These are phyloP conservation scores for Chiroxiphia lanceolata DNA, from an alignment of 2,797 vertebrate species.

Conservation along the genomic window DNA sequence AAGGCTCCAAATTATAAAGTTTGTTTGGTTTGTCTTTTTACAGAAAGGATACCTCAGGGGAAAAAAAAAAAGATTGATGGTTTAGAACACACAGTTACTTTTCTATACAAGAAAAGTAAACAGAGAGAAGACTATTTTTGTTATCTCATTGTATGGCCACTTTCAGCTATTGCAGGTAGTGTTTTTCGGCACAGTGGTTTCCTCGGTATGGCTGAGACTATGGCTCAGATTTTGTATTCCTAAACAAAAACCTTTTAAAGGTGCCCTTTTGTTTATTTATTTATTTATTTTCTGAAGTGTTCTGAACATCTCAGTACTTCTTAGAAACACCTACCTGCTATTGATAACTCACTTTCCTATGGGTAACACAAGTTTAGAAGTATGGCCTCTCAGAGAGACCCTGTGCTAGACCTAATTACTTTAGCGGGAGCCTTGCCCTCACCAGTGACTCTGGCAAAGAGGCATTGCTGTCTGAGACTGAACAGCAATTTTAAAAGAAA, in stretches of 20 bases:
- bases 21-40: not conserved
- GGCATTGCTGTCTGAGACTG: not conserved
- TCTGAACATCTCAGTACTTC: not conserved
- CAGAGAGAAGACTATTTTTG: not conserved
- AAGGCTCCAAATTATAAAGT: not conserved
- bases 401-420: not conserved
- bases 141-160: not conserved
- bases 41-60: not conserved
- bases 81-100: not conserved
- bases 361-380: not conserved
- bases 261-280: not conserved
- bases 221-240: not conserved
- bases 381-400: not conserved
- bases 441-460: not conserved
- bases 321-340: not conserved
- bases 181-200: not conserved
- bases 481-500: slow-evolving; percentile 8
- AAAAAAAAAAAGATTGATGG: not conserved
- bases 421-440: not conserved
- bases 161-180: not conserved
- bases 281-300: not conserved
- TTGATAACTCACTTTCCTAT: not conserved
- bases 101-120: not conserved
- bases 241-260: not conserved
- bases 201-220: not conserved